Evolutionary conservation across 1,140 invertebrate genomes (phyloP), one percentile per base, ranked within the genome.

Genomic region (Drosophila miranda): DNA sequence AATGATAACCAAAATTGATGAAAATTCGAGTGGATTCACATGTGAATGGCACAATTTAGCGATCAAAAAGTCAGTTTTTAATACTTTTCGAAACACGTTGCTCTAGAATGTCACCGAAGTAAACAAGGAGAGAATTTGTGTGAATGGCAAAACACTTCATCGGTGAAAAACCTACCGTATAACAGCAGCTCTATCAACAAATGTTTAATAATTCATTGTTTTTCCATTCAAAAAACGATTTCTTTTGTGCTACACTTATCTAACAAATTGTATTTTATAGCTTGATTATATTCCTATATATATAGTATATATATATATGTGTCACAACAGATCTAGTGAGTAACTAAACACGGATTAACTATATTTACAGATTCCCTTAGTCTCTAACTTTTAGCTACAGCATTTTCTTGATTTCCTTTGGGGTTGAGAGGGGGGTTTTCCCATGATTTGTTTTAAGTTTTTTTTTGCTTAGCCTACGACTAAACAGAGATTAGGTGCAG

Each of bases 401-500:
- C 46, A 30, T 59, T 57, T 72, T 57, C 28, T 58, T 52, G 52
- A 57, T 73, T 50, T 61, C 56, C 46, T 70, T 73, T 57, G 43
- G 28, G 34, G 19, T 1, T 19, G 16, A 16, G 16, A 19, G 19
- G 19, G 19, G 19, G 38, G 23, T 42, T 75, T 64, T 60, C 26
- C 13, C 34, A 68, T 69, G 63, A 69, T 50, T 75, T 78, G 42
- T 76, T 66, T 69, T 46, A 57, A 45, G 9, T 21, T 43, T 57
- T 62, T 43, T 34, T 43, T 26, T 26, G 23, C 43, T 64, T 70
- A 74, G 49, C 52, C 51, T 81, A 82, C 57, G 53, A 67, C 63
- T 83, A 83, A 83, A 83, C 80, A 84, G 71, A 83, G 80, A 67
- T 83, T 84, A 84, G 78, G 83, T 87, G 83, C 82, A 87, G 82